Evolutionary conservation across 2,113 vertebrate genomes (phyloP).

Genomic region (Corythaixoides concolor): DNA sequence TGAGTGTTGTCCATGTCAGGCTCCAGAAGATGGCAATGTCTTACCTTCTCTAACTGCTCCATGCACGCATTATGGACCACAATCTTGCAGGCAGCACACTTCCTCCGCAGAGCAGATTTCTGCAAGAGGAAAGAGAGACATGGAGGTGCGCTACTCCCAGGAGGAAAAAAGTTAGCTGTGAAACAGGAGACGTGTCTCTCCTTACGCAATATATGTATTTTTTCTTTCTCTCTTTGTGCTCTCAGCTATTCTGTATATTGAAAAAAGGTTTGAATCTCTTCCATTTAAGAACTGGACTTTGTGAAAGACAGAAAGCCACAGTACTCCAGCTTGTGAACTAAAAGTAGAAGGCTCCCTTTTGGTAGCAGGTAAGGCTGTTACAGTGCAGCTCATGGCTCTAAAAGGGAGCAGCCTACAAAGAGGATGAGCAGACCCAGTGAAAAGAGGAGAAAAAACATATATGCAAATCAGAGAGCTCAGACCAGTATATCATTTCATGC

Average conservation of each 20-base stretch:
- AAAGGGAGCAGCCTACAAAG: accelerated
- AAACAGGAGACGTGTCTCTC: not conserved
- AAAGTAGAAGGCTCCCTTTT: not conserved
- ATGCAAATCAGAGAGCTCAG: not conserved
- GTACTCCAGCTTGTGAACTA: not conserved
- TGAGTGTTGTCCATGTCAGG: accelerated
- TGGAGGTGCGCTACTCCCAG: not conserved
- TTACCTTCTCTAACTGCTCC: constrained; percentile 95
- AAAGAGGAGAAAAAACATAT: not conserved
- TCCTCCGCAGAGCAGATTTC: constrained; percentile 95
- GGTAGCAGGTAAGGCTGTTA: not conserved
- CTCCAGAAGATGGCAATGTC: constrained; percentile 72
- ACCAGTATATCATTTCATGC: not conserved
- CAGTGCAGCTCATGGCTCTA: not conserved
- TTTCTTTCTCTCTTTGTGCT: not conserved
- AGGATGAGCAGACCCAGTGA: not conserved
- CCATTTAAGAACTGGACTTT: not conserved
- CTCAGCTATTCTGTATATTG: not conserved
- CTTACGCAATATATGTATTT: not conserved
- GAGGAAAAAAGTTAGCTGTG: not conserved
- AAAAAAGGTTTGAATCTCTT: not conserved
- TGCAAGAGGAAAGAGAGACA: constrained; percentile 73
- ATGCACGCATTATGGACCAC: constrained; percentile 94
- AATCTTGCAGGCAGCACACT: constrained; percentile 96
- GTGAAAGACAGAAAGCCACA: not conserved